Conservation (phyloP, 2,888 invertebrate species). For the Cyclophora albipunctata region DNA sequence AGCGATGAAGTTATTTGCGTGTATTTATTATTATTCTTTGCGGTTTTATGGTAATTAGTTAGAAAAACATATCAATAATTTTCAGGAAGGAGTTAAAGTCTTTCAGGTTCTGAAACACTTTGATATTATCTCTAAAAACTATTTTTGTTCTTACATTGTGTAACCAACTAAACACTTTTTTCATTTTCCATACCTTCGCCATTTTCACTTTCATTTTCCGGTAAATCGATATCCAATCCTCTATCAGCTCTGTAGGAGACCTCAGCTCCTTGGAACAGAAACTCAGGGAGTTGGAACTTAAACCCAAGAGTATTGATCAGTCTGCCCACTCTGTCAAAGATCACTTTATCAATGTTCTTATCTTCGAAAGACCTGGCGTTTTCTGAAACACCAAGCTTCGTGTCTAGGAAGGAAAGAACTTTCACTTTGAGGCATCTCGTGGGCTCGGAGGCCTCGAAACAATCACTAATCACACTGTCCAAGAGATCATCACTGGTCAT, state of each 20-base stretch:
- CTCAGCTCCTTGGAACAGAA: slow-evolving; percentile 80
- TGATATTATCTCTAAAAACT: too few relatives aligned
- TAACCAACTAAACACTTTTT: too few relatives aligned
- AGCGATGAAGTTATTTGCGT: slow-evolving; percentile 12
- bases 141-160: too few relatives aligned
- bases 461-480: slow-evolving; percentile 82
- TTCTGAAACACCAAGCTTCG: slow-evolving; percentile 78
- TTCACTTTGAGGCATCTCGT: slow-evolving; percentile 84
- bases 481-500: slow-evolving; percentile 81
- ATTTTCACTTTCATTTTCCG: slow-evolving; percentile 66
- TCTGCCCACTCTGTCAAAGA: slow-evolving; percentile 82
- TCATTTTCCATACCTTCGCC: slow-evolving; percentile 61
- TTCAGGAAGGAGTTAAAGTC: background rate
- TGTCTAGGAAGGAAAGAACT: slow-evolving; percentile 85
- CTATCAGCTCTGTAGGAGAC: slow-evolving; percentile 79
- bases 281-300: slow-evolving; percentile 81
- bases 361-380: slow-evolving; percentile 77
- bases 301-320: slow-evolving; percentile 85
- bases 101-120: background rate
- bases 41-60: too few relatives aligned
- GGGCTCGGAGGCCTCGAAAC: slow-evolving; percentile 80
- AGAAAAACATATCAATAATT: background rate
- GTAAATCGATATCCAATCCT: slow-evolving; percentile 79
- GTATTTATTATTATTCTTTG: background rate
- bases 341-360: slow-evolving; percentile 81